Evolutionary conservation across 2,113 vertebrate genomes (phyloP).

Genomic region (Vombatus ursinus): DNA sequence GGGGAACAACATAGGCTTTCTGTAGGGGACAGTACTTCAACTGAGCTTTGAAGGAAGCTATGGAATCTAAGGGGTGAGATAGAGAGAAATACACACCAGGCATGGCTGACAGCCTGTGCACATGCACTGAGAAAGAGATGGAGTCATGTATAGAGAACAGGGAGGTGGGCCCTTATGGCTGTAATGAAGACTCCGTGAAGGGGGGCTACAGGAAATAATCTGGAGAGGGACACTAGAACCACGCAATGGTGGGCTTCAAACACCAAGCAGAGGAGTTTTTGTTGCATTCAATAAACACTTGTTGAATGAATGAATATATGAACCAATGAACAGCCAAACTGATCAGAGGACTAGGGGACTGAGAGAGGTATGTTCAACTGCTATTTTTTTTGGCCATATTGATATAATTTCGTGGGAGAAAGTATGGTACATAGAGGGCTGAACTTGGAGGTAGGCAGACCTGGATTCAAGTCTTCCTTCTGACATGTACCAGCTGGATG

Average conservation of each 20-base stretch:
- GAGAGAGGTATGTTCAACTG: background rate
- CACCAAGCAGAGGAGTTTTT: background rate
- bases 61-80: background rate
- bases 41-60: background rate
- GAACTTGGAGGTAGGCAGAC: conserved; percentile 12
- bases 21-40: background rate
- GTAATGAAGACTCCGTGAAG: background rate
- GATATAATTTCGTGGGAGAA: background rate
- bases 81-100: background rate
- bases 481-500: conserved; percentile 23
- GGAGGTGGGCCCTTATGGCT: background rate
- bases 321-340: background rate
- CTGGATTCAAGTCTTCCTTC: conserved; percentile 40
- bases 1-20: background rate
- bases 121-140: background rate
- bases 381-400: background rate
- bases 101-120: background rate
- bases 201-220: background rate
- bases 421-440: background rate
- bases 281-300: conserved; percentile 47
- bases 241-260: background rate
- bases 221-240: background rate
- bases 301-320: conserved; percentile 30
- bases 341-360: background rate
- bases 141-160: background rate